Evolutionary conservation across 2,797 vertebrate genomes (phyloP).

Genomic region (Hemibagrus guttatus): DNA sequence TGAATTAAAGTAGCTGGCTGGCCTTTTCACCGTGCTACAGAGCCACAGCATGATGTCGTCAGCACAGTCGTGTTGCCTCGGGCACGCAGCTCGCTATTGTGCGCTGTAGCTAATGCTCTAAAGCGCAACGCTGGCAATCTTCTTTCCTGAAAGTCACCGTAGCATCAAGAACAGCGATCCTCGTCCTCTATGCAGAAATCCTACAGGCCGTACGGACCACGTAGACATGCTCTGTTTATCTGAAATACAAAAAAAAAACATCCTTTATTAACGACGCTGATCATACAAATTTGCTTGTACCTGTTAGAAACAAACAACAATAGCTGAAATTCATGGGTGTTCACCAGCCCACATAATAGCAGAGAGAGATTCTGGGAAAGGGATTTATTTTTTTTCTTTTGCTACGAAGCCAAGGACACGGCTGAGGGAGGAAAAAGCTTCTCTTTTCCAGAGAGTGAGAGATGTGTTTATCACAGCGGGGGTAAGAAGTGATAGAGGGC

Average conservation of each 20-base stretch:
- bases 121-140: slow-evolving; percentile 50
- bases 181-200: slow-evolving; percentile 26
- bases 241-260: not conserved
- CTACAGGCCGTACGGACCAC: not conserved
- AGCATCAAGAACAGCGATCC: slow-evolving; percentile 30
- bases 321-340: not conserved
- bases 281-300: not conserved
- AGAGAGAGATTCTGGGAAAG: slow-evolving; percentile 25
- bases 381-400: slow-evolving; percentile 21
- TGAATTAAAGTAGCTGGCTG: not conserved
- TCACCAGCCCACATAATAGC: slow-evolving; percentile 29
- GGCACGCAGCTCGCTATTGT: slow-evolving; percentile 42
- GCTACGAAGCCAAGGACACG: slow-evolving; percentile 19
- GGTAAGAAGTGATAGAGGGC: not conserved
- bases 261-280: not conserved
- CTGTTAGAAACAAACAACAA: not conserved
- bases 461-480: slow-evolving; percentile 28
- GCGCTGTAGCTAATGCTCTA: slow-evolving; percentile 49
- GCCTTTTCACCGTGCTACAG: not conserved
- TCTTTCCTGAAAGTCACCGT: slow-evolving; percentile 47
- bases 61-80: slow-evolving; percentile 43
- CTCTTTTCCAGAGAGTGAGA: not conserved
- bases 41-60: slow-evolving; percentile 43
- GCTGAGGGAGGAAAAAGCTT: slow-evolving; percentile 6
- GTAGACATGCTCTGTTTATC: not conserved